Base-by-base conservation (phyloP, 2,113 vertebrate species). In the Gnathonemus longibarbis region DNA sequence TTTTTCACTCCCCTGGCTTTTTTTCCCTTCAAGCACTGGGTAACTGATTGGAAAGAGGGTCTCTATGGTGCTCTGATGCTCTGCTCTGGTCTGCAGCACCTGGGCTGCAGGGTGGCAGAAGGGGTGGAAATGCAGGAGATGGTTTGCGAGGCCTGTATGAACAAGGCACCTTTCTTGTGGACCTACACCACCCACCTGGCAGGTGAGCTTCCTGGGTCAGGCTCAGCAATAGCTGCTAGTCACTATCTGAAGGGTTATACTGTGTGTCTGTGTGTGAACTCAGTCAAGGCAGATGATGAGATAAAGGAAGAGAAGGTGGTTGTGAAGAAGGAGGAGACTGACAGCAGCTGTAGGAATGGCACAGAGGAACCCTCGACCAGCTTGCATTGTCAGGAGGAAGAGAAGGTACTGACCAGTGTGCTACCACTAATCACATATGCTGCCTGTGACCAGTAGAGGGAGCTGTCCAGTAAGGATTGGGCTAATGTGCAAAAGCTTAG, bases 81-180 rank as follows among this genome's bases (percentile, higher is more conserved):
- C 35, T 80, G 31, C 42, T 80, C 5, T 53, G n/a, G 17, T 19
- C 92, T 70, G 39, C 84, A 99, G 98, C 98, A 99, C 89, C 96
- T 99, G 46, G 97, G 97, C 31, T 96, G 95, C 84, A 1, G 93
- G 13, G 93, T 96, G 0, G 96, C 93, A 3, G 98, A 99, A 48
- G 96, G 96, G 0, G 97, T 97, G 66, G 98, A 98, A 90, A 96
- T 98, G 93, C 96, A 97, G 27, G 98, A 99, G 93, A 98, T 99
- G 98, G 96, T 98, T 0, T 99, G 98, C 91, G 97, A 96, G 90
- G 92, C 94, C 90, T 99, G 98, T 90, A 99, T 99, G 98, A 96
- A 96, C 39, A 97, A 52, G 89, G 97, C 96, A 85, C 95, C 96
- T 31, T 98, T 98, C 93, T 91, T 99, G 0, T 98, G 98, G 98